Evolutionary conservation across 2,888 invertebrate species (phyloP).

Genomic region (Prenolepis imparis): DNA sequence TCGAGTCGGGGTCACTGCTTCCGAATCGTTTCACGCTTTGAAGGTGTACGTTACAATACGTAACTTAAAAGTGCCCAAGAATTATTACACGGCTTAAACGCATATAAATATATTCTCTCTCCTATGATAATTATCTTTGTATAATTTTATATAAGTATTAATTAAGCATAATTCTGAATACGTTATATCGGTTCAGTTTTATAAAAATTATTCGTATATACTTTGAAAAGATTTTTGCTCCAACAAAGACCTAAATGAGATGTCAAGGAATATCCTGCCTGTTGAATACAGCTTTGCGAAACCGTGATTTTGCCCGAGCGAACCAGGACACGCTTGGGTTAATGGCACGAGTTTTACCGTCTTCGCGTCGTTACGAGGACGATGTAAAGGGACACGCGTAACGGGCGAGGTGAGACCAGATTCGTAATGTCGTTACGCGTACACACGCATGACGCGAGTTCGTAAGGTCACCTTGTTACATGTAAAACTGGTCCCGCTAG

Average conservation of each 20-base stretch:
- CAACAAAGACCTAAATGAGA: neutral
- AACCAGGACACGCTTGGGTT: slow-evolving; percentile 68
- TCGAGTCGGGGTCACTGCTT: slow-evolving; percentile 31
- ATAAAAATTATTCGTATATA: neutral
- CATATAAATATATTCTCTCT: neutral
- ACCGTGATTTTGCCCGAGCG: slow-evolving; percentile 59
- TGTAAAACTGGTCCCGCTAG: slow-evolving; percentile 74
- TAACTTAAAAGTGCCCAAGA: neutral
- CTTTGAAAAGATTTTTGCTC: neutral
- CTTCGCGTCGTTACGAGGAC: slow-evolving; percentile 77
- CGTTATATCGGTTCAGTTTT: neutral
- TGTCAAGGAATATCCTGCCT: slow-evolving; percentile 35
- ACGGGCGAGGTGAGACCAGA: slow-evolving; percentile 75
- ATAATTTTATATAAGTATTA: neutral
- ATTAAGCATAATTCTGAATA: neutral
- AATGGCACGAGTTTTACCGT: slow-evolving; percentile 81
- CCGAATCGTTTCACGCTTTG: slow-evolving; percentile 23
- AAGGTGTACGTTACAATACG: slow-evolving; percentile 17
- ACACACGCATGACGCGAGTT: slow-evolving; percentile 65
- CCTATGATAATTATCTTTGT: neutral
- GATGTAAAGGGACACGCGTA: slow-evolving; percentile 73
- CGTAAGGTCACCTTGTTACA: slow-evolving; percentile 75
- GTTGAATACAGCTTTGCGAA: neutral
- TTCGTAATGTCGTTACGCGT: slow-evolving; percentile 62
- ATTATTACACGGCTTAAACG: neutral